A percentile compares a stretch with the other conserved stretches of the same genome.
Evolutionary conservation across 1,140 invertebrate species (phyloP).

Genomic region (Monomorium pharaonis): DNA sequence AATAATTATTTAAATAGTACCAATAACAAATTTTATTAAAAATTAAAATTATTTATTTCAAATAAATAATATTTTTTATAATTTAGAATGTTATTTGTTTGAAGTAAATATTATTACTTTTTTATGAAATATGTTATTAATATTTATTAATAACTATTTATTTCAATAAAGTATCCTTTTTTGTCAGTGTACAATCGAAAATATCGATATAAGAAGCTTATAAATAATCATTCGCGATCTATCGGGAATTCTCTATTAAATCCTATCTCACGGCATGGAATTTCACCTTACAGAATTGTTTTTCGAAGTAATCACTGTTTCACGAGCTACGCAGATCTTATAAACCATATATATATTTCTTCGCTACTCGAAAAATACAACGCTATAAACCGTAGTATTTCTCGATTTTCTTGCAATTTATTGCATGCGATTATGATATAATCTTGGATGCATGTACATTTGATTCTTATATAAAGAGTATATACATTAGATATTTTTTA

Average conservation of each 20-base stretch:
- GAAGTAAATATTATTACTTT: no score
- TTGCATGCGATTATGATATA: not conserved
- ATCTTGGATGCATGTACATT: not conserved
- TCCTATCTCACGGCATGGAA: not conserved
- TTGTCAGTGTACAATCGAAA: not conserved
- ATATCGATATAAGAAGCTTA: not conserved
- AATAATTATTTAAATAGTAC: no score
- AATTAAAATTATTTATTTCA: no score
- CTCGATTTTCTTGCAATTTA: conserved; percentile 9
- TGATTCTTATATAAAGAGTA: not conserved
- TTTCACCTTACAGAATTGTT: not conserved
- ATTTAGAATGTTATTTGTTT: no score
- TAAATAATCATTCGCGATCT: not conserved
- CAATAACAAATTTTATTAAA: no score
- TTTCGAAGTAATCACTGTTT: conserved; percentile 14
- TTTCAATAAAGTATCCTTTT: no score
- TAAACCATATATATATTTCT: not conserved
- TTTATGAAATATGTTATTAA: no score
- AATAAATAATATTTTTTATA: no score
- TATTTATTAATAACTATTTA: no score
- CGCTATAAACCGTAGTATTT: not conserved
- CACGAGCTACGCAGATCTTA: not conserved
- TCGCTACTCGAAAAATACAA: not conserved
- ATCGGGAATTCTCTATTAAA: not conserved
- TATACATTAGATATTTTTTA: not conserved